Evolutionary conservation across 92 coral and sea anemone species (phyloP).

Genomic region (Scolanthus callimorphus): DNA sequence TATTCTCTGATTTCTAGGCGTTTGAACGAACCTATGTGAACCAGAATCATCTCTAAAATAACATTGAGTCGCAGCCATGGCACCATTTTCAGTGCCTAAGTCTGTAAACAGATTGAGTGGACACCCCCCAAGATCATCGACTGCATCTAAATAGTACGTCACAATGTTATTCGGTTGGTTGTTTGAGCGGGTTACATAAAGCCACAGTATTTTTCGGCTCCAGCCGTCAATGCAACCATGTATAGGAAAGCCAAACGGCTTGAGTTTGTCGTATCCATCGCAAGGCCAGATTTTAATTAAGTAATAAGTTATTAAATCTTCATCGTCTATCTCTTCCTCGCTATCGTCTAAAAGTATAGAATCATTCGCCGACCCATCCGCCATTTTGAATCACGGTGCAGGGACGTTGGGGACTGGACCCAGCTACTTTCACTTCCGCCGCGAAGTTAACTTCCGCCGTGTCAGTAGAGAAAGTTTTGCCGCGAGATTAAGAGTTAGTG

Average conservation of each 20-base stretch:
- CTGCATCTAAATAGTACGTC: no score
- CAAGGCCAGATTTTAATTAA: background rate
- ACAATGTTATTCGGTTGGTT: conserved; percentile 50
- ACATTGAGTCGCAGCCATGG: conserved; percentile 50
- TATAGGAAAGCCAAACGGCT: no score
- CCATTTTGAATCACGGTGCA: no score
- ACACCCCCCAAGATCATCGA: conserved; percentile 58
- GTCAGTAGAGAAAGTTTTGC: no score
- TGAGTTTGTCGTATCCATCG: no score
- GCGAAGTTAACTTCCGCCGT: no score
- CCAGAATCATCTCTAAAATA: conserved; percentile 48
- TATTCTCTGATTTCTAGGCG: conserved; percentile 42
- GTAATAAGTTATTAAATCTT: background rate
- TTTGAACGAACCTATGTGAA: conserved; percentile 43
- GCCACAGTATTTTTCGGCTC: conserved; percentile 47
- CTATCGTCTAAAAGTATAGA: no score
- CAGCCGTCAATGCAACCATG: conserved; percentile 44
- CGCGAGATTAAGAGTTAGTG: no score
- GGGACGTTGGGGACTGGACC: no score
- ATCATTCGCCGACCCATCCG: no score
- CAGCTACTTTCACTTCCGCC: no score
- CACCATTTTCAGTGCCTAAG: conserved; percentile 64
- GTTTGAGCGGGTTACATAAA: no score
- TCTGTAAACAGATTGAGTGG: conserved; percentile 56
- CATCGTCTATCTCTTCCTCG: conserved; percentile 1